These are phyloP conservation scores for Helicoverpa assulta DNA, from an alignment of 2,888 invertebrate species.

Conservation along the genomic window DNA sequence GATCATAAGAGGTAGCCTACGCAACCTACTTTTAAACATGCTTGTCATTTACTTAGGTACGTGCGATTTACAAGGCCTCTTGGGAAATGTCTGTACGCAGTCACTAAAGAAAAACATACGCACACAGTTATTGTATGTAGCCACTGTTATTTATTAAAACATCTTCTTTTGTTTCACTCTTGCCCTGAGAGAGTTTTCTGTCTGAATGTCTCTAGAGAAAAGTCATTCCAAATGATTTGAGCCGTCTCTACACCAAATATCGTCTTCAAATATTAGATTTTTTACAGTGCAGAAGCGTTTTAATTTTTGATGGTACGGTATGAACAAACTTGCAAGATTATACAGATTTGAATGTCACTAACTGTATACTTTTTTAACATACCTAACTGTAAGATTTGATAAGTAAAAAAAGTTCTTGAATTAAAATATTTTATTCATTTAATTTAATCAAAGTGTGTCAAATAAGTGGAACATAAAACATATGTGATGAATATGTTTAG, in stretches of 20 bases:
- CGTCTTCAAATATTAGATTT: too few species aligned
- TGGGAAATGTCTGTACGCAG: background rate
- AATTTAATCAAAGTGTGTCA: background rate
- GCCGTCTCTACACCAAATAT: too few species aligned
- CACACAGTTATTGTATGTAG: too few species aligned
- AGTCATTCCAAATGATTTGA: too few species aligned
- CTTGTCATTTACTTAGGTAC: slow-evolving; percentile 1
- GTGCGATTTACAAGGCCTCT: background rate
- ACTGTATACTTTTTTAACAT: background rate
- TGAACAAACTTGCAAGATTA: background rate
- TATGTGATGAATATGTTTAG: background rate
- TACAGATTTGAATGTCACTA: background rate
- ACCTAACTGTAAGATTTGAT: background rate
- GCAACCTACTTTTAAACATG: slow-evolving; percentile 2
- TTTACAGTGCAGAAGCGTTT: background rate
- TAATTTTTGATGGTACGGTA: background rate
- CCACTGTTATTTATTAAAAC: too few species aligned
- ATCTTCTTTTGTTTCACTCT: too few species aligned
- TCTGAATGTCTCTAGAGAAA: too few species aligned
- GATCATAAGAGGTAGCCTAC: slow-evolving; percentile 8
- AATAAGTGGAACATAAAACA: background rate
- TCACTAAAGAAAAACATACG: background rate
- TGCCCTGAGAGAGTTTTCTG: too few species aligned
- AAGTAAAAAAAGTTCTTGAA: slow-evolving; percentile 4
- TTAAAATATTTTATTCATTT: background rate